phyloP scores from a whole-genome alignment of 1,140 invertebrate genomes.

The Galendromus occidentalis region DNA sequence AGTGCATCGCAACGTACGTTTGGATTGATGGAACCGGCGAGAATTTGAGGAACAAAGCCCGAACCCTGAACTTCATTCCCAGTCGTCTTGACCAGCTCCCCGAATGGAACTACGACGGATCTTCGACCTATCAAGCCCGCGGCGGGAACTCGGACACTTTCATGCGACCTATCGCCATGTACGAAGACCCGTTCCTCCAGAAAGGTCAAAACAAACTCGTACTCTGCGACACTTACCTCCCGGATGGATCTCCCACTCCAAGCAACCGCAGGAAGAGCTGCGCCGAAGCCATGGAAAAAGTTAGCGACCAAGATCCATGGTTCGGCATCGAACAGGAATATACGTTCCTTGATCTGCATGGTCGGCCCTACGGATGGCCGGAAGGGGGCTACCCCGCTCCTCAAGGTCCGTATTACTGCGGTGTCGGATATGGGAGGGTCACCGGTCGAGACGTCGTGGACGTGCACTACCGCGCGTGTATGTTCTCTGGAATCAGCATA shows the following conservation, averaged over 20 bases:
- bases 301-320: background rate
- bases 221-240: slow-evolving; percentile 46
- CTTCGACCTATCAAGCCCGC: slow-evolving; percentile 45
- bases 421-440: slow-evolving; percentile 75
- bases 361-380: slow-evolving; percentile 77
- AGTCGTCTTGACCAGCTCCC: slow-evolving; percentile 35
- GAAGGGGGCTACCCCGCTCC: slow-evolving; percentile 67
- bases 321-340: too few species aligned
- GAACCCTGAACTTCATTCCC: slow-evolving; percentile 36
- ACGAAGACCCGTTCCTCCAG: slow-evolving; percentile 65
- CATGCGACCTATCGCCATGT: slow-evolving; percentile 62
- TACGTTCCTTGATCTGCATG: slow-evolving; percentile 61
- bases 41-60: slow-evolving; percentile 62
- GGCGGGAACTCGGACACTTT: slow-evolving; percentile 57
- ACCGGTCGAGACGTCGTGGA: slow-evolving; percentile 80
- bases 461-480: slow-evolving; percentile 52
- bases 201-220: slow-evolving; percentile 68
- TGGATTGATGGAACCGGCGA: slow-evolving; percentile 92
- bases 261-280: background rate
- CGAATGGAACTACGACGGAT: slow-evolving; percentile 85
- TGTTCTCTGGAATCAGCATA: slow-evolving; percentile 69
- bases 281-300: background rate
- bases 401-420: slow-evolving; percentile 82
- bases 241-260: background rate
- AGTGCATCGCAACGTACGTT: slow-evolving; percentile 65